phyloP scores from a whole-genome alignment of 2,888 invertebrate species.

The Hirtodrosophila cameraria region DNA sequence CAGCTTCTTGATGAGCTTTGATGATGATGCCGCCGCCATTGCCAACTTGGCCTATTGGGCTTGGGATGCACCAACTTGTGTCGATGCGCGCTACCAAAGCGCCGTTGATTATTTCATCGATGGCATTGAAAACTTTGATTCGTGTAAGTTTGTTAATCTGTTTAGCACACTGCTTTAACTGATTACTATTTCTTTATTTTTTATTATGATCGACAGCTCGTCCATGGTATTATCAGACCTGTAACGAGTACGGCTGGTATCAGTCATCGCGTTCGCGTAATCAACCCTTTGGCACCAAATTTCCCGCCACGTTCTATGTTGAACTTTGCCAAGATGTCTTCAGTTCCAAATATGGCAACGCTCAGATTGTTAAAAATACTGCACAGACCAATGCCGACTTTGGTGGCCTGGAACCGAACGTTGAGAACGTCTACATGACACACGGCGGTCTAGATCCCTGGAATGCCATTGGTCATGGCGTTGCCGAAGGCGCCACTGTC shows the following conservation, averaged over 20 bases:
- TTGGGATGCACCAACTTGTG: constrained; percentile 52
- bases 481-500: constrained; percentile 70
- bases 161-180: not conserved
- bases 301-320: constrained; percentile 75
- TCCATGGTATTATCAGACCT: constrained; percentile 93
- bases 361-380: constrained; percentile 52
- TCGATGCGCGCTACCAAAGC: constrained; percentile 67
- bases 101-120: constrained; percentile 58
- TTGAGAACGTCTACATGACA: constrained; percentile 85
- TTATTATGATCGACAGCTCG: constrained; percentile 85
- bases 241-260: constrained; percentile 94
- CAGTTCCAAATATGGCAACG: constrained; percentile 62
- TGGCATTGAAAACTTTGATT: constrained; percentile 42
- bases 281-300: constrained; percentile 85
- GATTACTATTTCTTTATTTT: not conserved
- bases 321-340: constrained; percentile 79
- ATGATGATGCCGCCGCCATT: constrained; percentile 75
- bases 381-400: constrained; percentile 84
- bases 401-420: constrained; percentile 84
- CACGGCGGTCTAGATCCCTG: constrained; percentile 86
- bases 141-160: no score
- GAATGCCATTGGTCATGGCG: constrained; percentile 85
- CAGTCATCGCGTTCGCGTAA: constrained; percentile 88
- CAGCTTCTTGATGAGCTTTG: constrained; percentile 55
- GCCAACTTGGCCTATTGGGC: constrained; percentile 59